phyloP scores from a whole-genome alignment of 2,113 vertebrate species.

The Struthio camelus region DNA sequence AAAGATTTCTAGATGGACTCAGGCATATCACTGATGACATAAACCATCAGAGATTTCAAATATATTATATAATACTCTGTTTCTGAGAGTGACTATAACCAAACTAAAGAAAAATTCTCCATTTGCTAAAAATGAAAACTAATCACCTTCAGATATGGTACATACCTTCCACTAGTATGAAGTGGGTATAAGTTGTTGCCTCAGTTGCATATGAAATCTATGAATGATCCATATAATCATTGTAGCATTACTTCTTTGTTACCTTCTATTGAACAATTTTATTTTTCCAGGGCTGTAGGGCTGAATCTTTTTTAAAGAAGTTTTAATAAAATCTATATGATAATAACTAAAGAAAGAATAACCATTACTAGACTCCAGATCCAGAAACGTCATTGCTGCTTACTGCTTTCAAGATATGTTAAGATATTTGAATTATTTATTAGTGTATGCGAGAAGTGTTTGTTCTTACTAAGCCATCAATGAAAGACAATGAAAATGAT shows the following conservation, averaged over 20 bases:
- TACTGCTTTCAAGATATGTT: not conserved
- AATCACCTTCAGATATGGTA: fast-evolving
- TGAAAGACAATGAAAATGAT: not conserved
- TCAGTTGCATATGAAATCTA: not conserved
- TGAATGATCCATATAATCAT: not conserved
- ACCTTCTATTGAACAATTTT: not conserved
- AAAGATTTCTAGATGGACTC: not conserved
- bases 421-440: not conserved
- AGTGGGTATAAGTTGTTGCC: fast-evolving
- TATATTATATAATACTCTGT: not conserved
- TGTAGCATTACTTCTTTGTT: not conserved
- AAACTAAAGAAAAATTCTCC: not conserved
- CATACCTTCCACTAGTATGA: not conserved
- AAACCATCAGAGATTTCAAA: not conserved
- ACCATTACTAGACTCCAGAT: not conserved
- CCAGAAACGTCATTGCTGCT: not conserved
- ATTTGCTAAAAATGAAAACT: not conserved
- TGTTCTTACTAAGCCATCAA: not conserved
- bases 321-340: not conserved
- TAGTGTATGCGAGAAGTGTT: not conserved
- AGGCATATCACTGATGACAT: not conserved
- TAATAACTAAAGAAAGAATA: not conserved
- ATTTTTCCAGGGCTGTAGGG: not conserved
- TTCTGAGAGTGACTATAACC: not conserved
- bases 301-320: not conserved